Percentiles rank a stretch among this genome's conserved stretches.
Conservation (phyloP, 2,888 invertebrate genomes). For the Harmothoe impar region DNA sequence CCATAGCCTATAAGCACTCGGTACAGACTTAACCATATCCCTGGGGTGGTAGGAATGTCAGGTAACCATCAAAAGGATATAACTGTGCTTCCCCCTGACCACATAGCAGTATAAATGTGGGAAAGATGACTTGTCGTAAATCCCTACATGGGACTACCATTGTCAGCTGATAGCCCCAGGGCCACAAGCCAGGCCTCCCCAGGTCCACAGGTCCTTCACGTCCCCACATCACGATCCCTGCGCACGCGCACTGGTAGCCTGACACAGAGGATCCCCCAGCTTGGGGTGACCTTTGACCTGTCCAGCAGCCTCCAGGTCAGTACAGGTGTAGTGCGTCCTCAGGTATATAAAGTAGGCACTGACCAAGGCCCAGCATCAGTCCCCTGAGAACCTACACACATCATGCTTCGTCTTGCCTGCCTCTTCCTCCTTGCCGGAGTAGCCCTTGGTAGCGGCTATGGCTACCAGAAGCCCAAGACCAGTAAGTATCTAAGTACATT, state of each 20-base stretch:
- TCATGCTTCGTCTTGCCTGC: constrained; percentile 27
- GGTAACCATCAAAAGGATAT: no score
- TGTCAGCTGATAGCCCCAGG: no score
- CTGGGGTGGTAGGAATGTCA: no score
- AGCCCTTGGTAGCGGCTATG: constrained; percentile 8
- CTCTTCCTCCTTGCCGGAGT: constrained; percentile 18
- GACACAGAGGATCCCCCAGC: background rate
- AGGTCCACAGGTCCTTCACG: no score
- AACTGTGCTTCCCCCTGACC: no score
- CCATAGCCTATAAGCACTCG: no score
- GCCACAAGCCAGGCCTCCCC: no score
- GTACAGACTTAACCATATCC: no score
- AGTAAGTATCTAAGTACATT: background rate
- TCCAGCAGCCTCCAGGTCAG: background rate
- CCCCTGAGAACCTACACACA: background rate
- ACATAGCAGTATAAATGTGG: no score
- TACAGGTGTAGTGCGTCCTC: background rate
- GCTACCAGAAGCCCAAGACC: constrained; percentile 52
- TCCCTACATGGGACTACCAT: no score
- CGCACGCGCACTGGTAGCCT: background rate
- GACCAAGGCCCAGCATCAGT: background rate
- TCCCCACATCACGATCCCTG: background rate
- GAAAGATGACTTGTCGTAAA: no score
- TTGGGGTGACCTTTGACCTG: background rate
- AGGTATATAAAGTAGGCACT: background rate